Evolutionary conservation across 2,888 invertebrate species (phyloP).

Genomic region (Crocallis elinguaria): DNA sequence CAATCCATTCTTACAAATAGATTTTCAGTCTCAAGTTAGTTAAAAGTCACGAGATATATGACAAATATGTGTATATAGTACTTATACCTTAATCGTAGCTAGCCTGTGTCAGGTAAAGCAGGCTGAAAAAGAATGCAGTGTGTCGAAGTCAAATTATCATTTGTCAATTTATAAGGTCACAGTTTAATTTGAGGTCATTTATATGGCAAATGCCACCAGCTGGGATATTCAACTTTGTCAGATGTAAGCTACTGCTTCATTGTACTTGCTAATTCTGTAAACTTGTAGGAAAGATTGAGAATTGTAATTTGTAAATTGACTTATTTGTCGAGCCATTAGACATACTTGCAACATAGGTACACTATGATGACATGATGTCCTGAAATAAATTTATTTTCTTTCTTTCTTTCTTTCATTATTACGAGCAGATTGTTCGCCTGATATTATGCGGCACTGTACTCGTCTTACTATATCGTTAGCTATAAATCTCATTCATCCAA

Average conservation of each 20-base stretch:
- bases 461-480: too few species aligned
- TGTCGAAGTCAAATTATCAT: conserved; percentile 40
- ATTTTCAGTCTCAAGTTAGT: too few species aligned
- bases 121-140: conserved; percentile 21
- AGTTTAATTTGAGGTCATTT: conserved; percentile 42
- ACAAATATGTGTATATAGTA: too few species aligned
- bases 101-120: conserved; percentile 1
- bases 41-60: too few species aligned
- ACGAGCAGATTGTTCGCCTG: too few species aligned
- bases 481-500: too few species aligned
- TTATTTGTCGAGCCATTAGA: not conserved
- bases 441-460: too few species aligned
- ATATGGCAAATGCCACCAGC: conserved; percentile 34
- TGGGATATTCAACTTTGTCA: conserved; percentile 12
- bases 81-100: too few species aligned
- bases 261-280: conserved; percentile 21
- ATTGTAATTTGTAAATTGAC: not conserved
- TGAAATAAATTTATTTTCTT: too few species aligned
- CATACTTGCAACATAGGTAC: not conserved
- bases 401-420: too few species aligned
- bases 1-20: too few species aligned
- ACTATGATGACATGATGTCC: too few species aligned
- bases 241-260: conserved; percentile 16
- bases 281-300: not conserved
- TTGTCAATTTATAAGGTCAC: conserved; percentile 43